Percentiles rank a stretch among this genome's conserved stretches.
phyloP scores from a whole-genome alignment of 2,113 vertebrate species.

The Carollia perspicillata region DNA sequence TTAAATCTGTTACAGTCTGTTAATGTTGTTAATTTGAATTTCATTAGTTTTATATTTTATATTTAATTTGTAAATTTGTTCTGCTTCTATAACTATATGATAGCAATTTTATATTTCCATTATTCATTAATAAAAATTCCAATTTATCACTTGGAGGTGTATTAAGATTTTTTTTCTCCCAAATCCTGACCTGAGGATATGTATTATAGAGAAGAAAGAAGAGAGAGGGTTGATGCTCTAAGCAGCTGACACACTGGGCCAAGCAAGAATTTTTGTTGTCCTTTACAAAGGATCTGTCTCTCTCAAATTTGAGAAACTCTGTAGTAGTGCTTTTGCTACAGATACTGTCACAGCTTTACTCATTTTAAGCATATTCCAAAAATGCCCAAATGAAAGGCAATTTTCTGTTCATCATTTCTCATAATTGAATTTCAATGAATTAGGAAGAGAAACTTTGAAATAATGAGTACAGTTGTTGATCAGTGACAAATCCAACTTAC shows the following conservation, averaged over 20 bases:
- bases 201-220: too few species aligned
- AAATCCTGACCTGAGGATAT: too few species aligned
- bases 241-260: too few species aligned
- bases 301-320: conserved; percentile 8
- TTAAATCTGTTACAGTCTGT: background rate
- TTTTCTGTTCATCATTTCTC: conserved; percentile 9
- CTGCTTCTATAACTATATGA: background rate
- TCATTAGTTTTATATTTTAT: background rate
- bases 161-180: background rate
- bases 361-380: background rate
- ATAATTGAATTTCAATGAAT: background rate
- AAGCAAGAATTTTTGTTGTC: background rate
- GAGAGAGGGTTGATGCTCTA: too few species aligned
- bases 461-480: background rate
- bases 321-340: background rate
- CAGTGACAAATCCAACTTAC: background rate
- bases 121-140: background rate
- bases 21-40: conserved; percentile 7
- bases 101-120: conserved; percentile 21
- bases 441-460: background rate
- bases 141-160: background rate
- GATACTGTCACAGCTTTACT: background rate
- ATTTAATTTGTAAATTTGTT: conserved; percentile 17
- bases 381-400: background rate
- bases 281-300: background rate